A percentile compares a stretch with the other conserved stretches of the same genome.
These are phyloP conservation scores for Rhagonycha fulva DNA, from an alignment of 2,888 invertebrate genomes.

Conservation along the genomic window DNA sequence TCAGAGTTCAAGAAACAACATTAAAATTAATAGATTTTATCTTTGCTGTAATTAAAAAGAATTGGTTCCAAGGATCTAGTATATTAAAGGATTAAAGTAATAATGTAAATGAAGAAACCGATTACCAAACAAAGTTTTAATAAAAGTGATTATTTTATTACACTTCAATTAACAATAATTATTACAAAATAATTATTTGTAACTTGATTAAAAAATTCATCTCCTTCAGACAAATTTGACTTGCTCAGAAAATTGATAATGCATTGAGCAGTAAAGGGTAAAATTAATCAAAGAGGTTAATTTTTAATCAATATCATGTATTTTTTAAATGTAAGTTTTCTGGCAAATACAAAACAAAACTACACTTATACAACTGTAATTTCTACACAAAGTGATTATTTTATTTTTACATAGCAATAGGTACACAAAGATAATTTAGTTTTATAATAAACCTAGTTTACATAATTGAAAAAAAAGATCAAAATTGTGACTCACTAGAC, in stretches of 20 bases:
- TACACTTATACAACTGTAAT: constrained; percentile 56
- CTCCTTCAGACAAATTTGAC: not conserved
- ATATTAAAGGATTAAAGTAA: not conserved
- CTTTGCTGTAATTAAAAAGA: not conserved
- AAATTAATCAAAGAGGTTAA: constrained; percentile 21
- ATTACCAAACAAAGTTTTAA: not conserved
- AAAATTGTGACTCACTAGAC: constrained; percentile 1
- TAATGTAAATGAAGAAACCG: not conserved
- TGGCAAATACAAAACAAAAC: constrained; percentile 56
- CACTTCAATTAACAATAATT: not conserved
- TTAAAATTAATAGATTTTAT: too few relatives aligned
- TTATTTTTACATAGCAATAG: constrained; percentile 58
- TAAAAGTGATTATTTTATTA: not conserved
- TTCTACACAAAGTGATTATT: constrained; percentile 54
- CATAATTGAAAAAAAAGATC: constrained; percentile 22
- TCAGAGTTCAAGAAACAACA: too few relatives aligned
- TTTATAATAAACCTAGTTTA: constrained; percentile 37
- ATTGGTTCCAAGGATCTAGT: not conserved
- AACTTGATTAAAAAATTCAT: not conserved
- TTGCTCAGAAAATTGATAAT: not conserved
- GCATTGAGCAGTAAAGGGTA: constrained; percentile 1
- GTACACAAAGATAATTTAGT: constrained; percentile 56
- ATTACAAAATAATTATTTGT: not conserved
- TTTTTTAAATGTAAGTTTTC: constrained; percentile 51
- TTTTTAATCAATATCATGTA: constrained; percentile 48